Base-by-base conservation (phyloP, 2,888 invertebrate species). In the Oegoconia quadripuncta region DNA sequence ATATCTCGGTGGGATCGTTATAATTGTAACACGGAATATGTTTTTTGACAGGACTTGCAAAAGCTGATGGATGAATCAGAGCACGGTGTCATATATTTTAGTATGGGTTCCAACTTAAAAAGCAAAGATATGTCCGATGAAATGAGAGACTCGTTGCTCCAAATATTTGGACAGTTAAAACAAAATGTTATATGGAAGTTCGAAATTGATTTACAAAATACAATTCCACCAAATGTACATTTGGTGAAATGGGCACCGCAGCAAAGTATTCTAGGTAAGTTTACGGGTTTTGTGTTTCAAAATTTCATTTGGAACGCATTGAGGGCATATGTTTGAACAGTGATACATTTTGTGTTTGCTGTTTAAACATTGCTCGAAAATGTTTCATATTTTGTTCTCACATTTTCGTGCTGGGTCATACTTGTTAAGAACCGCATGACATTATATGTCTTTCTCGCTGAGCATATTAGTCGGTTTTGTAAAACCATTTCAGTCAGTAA, bases 171-270 rank as follows among this genome's bases (percentile, higher is more conserved):
- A 2, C 57, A 56, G 39, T 51, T 79, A 4, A 70, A 79, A 26
- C 68, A 78, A 38, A 71, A 64, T 0, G 64, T 82, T 0, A 63
- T 82, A 12, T 82, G 82, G 82, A 82, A 82, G 43, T 80, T 73
- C 15, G 82, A 81, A 39, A 63, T 54, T 11, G 63, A 73, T 4
- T 26, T 74, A 15, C 35, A 56, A 0, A 55, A 67, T 33, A 35
- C n/a, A n/a, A n/a, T 72, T 2, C 75, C 80, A 0, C 13, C 46
- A 0, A 82, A 82, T 43, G 63, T 82, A 0, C 68, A 73, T 37
- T 44, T 81, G 4, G 44, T 79, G 0, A 66, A 74, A 41, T 81
- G 81, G 81, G 77, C 79, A 8, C 79, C 79, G 8, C 81, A 82
- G 29, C 62, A 55, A 1, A 77, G 77, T 39, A 65, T 73, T 25